Evolutionary conservation across 1,140 invertebrate species (phyloP).

Genomic region (Apis florea): DNA sequence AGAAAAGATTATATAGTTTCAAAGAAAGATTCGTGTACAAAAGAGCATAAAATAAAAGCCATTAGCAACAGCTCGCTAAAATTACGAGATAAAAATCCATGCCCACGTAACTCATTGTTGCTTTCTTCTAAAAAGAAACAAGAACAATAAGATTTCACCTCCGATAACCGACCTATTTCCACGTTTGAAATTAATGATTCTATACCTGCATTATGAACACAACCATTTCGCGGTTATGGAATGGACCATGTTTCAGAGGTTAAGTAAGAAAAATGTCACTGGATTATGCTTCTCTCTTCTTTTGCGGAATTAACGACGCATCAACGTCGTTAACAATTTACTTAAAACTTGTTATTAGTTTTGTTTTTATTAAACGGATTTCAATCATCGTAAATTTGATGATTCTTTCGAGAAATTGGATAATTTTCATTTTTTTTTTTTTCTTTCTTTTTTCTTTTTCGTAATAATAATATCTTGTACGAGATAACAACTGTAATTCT

Average conservation of each 20-base stretch:
- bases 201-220: background rate
- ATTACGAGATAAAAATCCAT: background rate
- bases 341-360: too few relatives aligned
- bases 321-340: too few relatives aligned
- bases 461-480: too few relatives aligned
- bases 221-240: too few relatives aligned
- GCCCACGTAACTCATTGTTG: background rate
- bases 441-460: too few relatives aligned
- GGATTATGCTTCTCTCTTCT: background rate
- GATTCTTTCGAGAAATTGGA: too few relatives aligned
- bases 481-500: too few relatives aligned
- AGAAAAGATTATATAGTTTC: background rate
- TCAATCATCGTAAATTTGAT: too few relatives aligned
- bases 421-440: too few relatives aligned
- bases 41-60: background rate
- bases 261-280: background rate
- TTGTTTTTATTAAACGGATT: too few relatives aligned
- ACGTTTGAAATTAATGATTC: background rate
- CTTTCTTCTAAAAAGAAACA: background rate
- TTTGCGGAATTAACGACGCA: too few relatives aligned
- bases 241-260: background rate
- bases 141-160: background rate
- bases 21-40: background rate
- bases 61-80: background rate
- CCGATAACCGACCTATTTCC: background rate